Evolutionary conservation across 1,140 invertebrate genomes (phyloP), one percentile per base, ranked within the genome.

Genomic region (Agrypnia vestita): DNA sequence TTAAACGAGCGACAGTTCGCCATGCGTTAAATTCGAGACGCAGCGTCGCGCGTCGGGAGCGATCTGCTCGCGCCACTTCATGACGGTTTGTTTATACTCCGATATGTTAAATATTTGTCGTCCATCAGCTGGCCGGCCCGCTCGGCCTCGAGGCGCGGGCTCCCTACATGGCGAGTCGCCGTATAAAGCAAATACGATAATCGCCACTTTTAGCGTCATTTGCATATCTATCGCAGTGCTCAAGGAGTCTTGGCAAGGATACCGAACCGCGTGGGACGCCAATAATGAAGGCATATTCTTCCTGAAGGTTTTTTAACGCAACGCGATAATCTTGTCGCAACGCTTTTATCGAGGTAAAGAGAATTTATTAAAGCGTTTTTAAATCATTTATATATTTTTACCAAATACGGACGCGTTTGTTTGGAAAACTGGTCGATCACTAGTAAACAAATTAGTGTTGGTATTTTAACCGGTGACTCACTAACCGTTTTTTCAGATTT

Each of bases 231-330:
- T 71, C 67, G 67, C 19, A 17, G 15, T 17, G 51, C 15, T 71
- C 67, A 67, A 67, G 62, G 67, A 71, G 67, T 51, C 49, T 10
- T 17, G 15, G 67, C 25, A 71, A 71, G 67, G 67, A 71, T 71
- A 71, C 17, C 67, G 12, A 59, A 49, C 46, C 17, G 67, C 67
- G 67, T 71, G 47, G 47, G 67, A 12, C 25, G 67, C 19, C 17
- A 15, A 51, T 47, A 67, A 44, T 15, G 15, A 67, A 43, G 35
- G 21, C 35, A 43, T 47, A 67, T 67, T 67, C 17, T 67, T 67
- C 62, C 44, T 43, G 21, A 15, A 59, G 55, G 55, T 21, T 59
- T 35, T 35, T 35, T 35, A 35, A 35, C 25, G 25, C 6, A 35
- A 35, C 25, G 1, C 1, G 25, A 35, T 3, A 35, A 35, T 35